These are phyloP conservation scores for Picathartes gymnocephalus DNA, from an alignment of 2,113 vertebrate species.

Conservation along the genomic window DNA sequence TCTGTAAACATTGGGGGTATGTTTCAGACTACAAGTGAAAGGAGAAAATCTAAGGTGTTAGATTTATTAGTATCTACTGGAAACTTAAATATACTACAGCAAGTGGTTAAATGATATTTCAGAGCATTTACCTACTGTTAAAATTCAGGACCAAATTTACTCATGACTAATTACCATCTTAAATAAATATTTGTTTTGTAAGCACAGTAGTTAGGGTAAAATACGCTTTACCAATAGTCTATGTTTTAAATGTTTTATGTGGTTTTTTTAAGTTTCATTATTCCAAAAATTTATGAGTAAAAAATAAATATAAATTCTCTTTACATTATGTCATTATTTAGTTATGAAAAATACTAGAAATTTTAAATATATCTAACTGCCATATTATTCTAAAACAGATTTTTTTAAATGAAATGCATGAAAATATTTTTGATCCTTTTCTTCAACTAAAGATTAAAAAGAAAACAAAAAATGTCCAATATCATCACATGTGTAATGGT, in stretches of 20 bases:
- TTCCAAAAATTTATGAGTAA: background rate
- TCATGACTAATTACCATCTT: background rate
- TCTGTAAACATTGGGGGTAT: background rate
- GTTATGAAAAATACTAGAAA: background rate
- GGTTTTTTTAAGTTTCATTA: background rate
- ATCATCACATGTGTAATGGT: background rate
- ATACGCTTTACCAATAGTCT: background rate
- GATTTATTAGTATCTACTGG: background rate
- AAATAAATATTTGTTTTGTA: background rate
- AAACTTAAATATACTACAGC: background rate
- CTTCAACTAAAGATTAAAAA: background rate
- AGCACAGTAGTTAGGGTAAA: background rate
- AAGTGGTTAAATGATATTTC: background rate
- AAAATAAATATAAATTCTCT: background rate
- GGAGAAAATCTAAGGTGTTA: accelerated
- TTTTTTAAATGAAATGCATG: background rate
- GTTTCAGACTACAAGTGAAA: background rate
- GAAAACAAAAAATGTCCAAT: accelerated
- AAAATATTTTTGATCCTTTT: background rate
- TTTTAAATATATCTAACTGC: background rate
- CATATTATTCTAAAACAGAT: background rate
- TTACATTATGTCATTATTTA: background rate
- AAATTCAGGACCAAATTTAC: background rate
- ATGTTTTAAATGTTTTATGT: background rate
- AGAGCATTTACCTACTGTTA: background rate